Base-by-base conservation (phyloP, 2,113 vertebrate species). In the Phaethon lepturus region DNA sequence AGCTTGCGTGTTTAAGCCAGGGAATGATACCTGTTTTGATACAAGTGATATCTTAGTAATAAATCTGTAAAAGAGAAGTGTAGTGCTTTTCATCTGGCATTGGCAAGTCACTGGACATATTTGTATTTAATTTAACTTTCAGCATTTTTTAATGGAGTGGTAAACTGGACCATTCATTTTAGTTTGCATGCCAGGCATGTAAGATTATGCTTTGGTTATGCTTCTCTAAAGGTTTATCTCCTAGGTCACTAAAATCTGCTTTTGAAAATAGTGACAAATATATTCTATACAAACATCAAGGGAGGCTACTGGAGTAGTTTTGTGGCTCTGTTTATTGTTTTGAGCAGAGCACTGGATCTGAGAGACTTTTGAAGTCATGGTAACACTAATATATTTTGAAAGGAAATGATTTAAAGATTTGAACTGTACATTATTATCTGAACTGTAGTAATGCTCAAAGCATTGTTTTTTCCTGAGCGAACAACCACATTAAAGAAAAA, bases 331-430 rank as follows among this genome's bases (percentile, higher is more conserved):
- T 94, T 95, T 89, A 64, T 87, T 95, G 47, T 92, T 95, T 94
- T 50, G 49, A 86, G 44, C 50, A 64, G 40, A 91, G 38, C 17
- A 28, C n/a, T 92, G 69, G 47, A 64, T 96, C 77, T 94, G 45
- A 68, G 74, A 72, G 73, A 45, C 88, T 75, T n/a, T 52, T 87
- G 68, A 87, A 96, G 60, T 91, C 35, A 7, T 50, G n/a, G 44
- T 96, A 87, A 90, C 0, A 0, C 55, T 97, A 86, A 95, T 88
- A 31, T 0, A 0, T 89, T 94, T 87, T 94, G 86, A 96, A 95
- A 92, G 94, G 95, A 95, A 94, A 55, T 91, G 35, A 73, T 95
- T 84, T 96, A 76, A 89, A 94, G 49, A 72, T 95, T 53, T 88
- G 85, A 95, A 80, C 84, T 92, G 72, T 74, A 35, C 59, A 14